Base-by-base conservation (phyloP, 2,888 invertebrate species). In the Stomorhina lunata region DNA sequence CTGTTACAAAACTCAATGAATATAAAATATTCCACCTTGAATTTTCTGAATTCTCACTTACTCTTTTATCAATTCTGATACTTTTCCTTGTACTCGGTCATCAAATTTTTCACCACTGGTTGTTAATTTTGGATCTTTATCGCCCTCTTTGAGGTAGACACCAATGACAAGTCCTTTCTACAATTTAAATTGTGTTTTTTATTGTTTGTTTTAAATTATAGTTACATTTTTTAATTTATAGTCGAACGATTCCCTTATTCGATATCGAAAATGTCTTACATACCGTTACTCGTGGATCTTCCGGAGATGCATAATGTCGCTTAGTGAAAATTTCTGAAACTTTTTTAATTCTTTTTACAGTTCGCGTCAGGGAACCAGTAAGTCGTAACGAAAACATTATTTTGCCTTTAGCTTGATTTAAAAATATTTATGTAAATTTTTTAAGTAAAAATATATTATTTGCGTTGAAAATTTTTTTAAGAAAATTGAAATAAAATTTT, bases 131-230 rank as follows among this genome's bases (percentile, higher is more conserved):
- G 92, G 87, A 2, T 88, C 88, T 84, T 92, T 88, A 37, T 92
- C 90, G 10, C 87, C 87, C 75, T 90, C 92, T 63, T 92, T 90
- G 77, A 91, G 88, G 80, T 92, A 93, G 20, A 93, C 89, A 57
- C 93, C 93, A 55, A 93, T 89, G 32, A 93, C 92, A 65, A 93
- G 87, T 78, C 93, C 93, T 88, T 92, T 93, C 92, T 87, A 63
- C n/a, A 15, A 43, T 27, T 45, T 2, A 57, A 45, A 65, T 0
- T 7, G 4, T 4, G n/a, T 10, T 4, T 17, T 22, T 34, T 22
- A 15, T 17, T 27, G 4, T 17, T 2, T 15, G n/a, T n/a, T n/a
- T n/a, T n/a, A n/a, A n/a, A n/a, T n/a, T n/a, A n/a, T n/a, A n/a
- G n/a, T n/a, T n/a, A n/a, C n/a, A n/a, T n/a, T n/a, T n/a, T n/a